A percentile compares a stretch with the other conserved stretches of the same genome.
Conservation (phyloP, 2,113 vertebrate genomes). For the Lophotis ruficrista region DNA sequence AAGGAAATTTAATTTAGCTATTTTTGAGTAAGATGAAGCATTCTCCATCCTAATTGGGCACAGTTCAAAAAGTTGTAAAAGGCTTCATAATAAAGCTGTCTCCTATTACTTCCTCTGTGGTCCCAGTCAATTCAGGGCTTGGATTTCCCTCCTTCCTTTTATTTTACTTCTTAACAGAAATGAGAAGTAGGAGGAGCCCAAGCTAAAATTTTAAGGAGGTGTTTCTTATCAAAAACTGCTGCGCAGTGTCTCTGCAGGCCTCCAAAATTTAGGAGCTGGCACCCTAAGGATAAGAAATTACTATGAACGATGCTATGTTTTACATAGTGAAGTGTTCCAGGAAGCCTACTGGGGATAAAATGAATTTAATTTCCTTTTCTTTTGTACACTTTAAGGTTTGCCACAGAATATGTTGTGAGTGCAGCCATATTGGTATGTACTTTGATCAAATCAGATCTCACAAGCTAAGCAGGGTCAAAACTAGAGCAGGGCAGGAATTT, state of each 20-base stretch:
- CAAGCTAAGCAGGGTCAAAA: neutral
- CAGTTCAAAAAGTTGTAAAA: neutral
- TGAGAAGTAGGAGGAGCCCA: neutral
- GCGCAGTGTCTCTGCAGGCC: neutral
- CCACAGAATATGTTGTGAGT: neutral
- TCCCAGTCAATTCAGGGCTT: neutral
- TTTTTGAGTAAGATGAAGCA: neutral
- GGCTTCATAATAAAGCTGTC: neutral
- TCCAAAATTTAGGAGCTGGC: neutral
- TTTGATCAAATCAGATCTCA: neutral
- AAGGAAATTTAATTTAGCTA: neutral
- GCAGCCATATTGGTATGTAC: neutral
- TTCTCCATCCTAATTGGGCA: neutral
- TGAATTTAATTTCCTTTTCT: neutral
- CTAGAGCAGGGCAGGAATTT: neutral
- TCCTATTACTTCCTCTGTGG: neutral
- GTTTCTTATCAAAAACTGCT: neutral
- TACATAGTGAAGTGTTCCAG: conserved; percentile 3
- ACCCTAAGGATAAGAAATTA: neutral
- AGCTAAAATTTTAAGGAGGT: neutral
- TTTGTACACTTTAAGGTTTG: neutral
- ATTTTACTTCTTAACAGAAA: neutral
- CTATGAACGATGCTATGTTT: neutral
- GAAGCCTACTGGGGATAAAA: neutral
- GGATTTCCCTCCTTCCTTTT: neutral